phyloP scores from a whole-genome alignment of 2,797 vertebrate genomes.

The Pelochelys cantorii region DNA sequence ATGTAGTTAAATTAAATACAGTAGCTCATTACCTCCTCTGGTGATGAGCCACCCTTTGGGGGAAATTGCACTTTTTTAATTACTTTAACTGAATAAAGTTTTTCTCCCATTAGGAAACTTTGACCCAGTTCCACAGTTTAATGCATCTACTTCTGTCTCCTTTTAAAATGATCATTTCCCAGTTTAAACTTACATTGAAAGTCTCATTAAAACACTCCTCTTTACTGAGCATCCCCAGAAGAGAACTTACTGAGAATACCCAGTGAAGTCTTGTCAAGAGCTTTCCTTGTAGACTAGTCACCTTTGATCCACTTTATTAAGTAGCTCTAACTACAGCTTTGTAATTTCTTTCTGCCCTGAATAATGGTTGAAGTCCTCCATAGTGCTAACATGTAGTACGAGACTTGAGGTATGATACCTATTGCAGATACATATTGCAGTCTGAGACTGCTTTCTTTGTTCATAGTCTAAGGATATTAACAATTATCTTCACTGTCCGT shows the following conservation, averaged over 20 bases:
- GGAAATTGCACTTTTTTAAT: neutral
- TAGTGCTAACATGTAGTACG: neutral
- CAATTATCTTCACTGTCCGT: neutral
- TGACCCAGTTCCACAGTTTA: constrained; percentile 59
- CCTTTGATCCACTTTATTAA: constrained; percentile 38
- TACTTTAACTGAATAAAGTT: constrained; percentile 44
- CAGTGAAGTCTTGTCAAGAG: neutral
- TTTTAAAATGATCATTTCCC: constrained; percentile 57
- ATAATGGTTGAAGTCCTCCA: constrained; percentile 12
- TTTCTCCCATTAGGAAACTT: constrained; percentile 34
- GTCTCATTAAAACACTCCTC: constrained; percentile 52
- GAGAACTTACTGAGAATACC: neutral
- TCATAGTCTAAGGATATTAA: constrained; percentile 10
- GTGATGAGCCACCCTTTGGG: neutral
- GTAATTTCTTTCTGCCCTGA: constrained; percentile 1
- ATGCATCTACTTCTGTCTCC: constrained; percentile 44
- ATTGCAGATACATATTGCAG: constrained; percentile 13
- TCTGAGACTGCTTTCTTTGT: constrained; percentile 21
- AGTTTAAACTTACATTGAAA: constrained; percentile 22
- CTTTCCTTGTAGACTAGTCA: constrained; percentile 2
- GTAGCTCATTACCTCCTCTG: neutral
- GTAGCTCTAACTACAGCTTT: constrained; percentile 14
- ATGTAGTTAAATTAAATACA: neutral
- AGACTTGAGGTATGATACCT: constrained; percentile 23
- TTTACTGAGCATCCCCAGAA: neutral